A percentile compares a stretch with the other conserved stretches of the same genome.
These are phyloP conservation scores for Monomorium pharaonis DNA, from an alignment of 1,140 invertebrate species.

Conservation along the genomic window DNA sequence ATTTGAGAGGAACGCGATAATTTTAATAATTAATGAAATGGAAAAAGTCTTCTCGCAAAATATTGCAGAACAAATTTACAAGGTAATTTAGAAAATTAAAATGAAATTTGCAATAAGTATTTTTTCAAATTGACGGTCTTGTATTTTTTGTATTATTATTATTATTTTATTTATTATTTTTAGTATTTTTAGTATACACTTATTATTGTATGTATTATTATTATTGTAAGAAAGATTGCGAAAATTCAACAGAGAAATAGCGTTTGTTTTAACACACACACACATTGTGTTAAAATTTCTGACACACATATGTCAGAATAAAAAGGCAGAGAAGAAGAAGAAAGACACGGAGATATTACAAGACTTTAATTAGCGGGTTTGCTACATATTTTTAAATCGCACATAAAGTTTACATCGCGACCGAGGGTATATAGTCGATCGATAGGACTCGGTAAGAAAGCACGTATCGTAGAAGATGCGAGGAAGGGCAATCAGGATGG, in stretches of 20 bases:
- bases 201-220: not conserved
- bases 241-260: not conserved
- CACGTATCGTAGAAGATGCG: slow-evolving; percentile 29
- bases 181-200: not conserved
- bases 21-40: too few species aligned
- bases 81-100: too few species aligned
- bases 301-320: not conserved
- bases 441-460: slow-evolving; percentile 20
- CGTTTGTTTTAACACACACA: too few species aligned
- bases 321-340: not conserved
- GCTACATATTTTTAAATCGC: slow-evolving; percentile 9
- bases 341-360: not conserved
- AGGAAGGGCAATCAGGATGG: slow-evolving; percentile 41
- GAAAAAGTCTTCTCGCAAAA: too few species aligned
- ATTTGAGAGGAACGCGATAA: too few species aligned
- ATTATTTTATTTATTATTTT: not conserved
- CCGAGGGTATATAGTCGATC: slow-evolving; percentile 32
- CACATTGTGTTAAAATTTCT: too few species aligned
- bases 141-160: not conserved
- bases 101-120: too few species aligned
- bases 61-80: too few species aligned
- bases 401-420: slow-evolving; percentile 13
- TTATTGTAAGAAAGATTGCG: not conserved
- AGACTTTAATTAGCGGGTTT: not conserved
- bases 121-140: not conserved